Conservation (phyloP, 1,140 invertebrate genomes). For the Drosophila cardini region DNA sequence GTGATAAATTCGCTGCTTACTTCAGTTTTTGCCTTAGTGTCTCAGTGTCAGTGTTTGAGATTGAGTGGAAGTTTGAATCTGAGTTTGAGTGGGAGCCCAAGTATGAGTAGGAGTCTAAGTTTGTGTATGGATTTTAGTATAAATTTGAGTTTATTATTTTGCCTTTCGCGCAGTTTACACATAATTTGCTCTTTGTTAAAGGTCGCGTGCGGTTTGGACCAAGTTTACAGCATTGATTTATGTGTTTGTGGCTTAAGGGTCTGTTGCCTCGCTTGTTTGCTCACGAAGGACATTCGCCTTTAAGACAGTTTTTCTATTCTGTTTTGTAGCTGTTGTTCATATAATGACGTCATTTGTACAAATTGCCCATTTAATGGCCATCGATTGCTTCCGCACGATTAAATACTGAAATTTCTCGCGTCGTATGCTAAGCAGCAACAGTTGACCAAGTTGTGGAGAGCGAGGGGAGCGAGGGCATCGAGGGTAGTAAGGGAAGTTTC, state of each 20-base stretch:
- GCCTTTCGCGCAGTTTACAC: slow-evolving; percentile 11
- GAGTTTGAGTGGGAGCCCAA: too few relatives aligned
- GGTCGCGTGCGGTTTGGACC: slow-evolving; percentile 69
- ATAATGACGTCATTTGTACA: slow-evolving; percentile 76
- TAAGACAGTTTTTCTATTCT: not conserved
- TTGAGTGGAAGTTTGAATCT: not conserved
- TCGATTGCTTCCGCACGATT: slow-evolving; percentile 82
- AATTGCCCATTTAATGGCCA: slow-evolving; percentile 74
- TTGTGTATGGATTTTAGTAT: too few relatives aligned
- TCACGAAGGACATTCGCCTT: slow-evolving; percentile 19
- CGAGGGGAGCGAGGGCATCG: too few relatives aligned
- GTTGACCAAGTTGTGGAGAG: slow-evolving; percentile 28
- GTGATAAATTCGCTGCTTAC: slow-evolving; percentile 76
- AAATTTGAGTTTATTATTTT: not conserved
- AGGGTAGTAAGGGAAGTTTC: slow-evolving; percentile 3
- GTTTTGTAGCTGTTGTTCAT: slow-evolving; percentile 33
- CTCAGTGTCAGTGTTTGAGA: not conserved
- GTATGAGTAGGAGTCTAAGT: too few relatives aligned
- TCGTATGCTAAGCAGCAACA: slow-evolving; percentile 70
- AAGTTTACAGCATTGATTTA: slow-evolving; percentile 76
- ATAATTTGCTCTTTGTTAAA: slow-evolving; percentile 33
- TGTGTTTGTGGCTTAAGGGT: slow-evolving; percentile 46
- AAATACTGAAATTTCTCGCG: slow-evolving; percentile 27
- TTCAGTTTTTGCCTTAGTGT: slow-evolving; percentile 28
- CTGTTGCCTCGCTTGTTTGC: slow-evolving; percentile 21